These are phyloP conservation scores for Myrmecobius fasciatus DNA, from an alignment of 2,113 vertebrate species.

Conservation along the genomic window DNA sequence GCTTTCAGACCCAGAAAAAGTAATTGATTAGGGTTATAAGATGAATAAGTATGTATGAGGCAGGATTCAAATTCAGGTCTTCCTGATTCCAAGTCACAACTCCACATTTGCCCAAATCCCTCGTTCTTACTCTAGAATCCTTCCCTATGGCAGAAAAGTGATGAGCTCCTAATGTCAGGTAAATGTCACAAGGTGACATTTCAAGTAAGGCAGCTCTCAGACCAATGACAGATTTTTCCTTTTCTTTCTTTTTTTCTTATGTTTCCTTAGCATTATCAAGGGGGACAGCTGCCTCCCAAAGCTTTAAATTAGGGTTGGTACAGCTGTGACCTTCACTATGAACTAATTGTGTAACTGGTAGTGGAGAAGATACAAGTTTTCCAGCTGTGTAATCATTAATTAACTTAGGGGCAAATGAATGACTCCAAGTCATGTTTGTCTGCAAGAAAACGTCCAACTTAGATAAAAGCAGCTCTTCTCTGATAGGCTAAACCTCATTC, in stretches of 20 bases:
- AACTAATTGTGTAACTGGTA: slow-evolving; percentile 79
- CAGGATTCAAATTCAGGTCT: neutral
- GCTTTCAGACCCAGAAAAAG: neutral
- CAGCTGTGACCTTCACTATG: slow-evolving; percentile 74
- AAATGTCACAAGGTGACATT: neutral
- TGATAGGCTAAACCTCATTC: neutral
- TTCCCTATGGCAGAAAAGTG: neutral
- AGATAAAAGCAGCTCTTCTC: slow-evolving; percentile 65
- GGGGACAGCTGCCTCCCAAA: slow-evolving; percentile 72
- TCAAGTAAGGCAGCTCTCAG: neutral
- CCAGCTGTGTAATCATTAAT: slow-evolving; percentile 82
- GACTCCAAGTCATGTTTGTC: slow-evolving; percentile 66
- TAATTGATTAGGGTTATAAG: neutral
- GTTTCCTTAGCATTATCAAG: slow-evolving; percentile 64
- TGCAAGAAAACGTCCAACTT: slow-evolving; percentile 56
- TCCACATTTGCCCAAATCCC: neutral
- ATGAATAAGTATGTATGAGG: neutral
- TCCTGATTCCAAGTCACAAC: neutral
- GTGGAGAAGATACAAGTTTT: slow-evolving; percentile 77
- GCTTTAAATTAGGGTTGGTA: slow-evolving; percentile 74
- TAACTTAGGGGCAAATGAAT: slow-evolving; percentile 77
- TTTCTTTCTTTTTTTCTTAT: slow-evolving; percentile 29
- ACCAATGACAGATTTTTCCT: slow-evolving; percentile 52
- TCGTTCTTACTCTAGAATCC: neutral
- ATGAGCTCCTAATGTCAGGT: neutral